These are phyloP conservation scores for Aurelia aurita complex sp. Pacific DNA, from an alignment of 30 jellyfish, hydroid and myxozoan species.

Conservation along the genomic window DNA sequence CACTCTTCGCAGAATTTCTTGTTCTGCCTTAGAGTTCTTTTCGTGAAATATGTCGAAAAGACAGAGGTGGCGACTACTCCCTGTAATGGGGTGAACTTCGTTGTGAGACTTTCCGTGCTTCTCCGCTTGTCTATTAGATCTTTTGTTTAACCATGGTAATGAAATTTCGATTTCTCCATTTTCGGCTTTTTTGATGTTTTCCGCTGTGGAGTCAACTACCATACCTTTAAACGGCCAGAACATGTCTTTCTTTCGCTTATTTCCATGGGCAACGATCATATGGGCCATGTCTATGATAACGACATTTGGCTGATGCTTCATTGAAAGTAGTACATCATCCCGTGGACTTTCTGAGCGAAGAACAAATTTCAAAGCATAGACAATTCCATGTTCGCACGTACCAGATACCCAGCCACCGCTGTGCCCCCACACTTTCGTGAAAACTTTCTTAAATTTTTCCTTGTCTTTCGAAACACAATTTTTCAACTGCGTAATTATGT, in stretches of 20 bases:
- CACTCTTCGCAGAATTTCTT: conserved; percentile 20
- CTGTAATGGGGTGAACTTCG: conserved; percentile 6
- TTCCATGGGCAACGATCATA: conserved; percentile 27
- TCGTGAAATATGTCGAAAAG: conserved; percentile 31
- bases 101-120: too few species aligned
- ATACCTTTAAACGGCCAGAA: conserved; percentile 34
- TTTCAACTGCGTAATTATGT: conserved; percentile 29
- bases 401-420: conserved; percentile 57
- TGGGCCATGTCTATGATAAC: conserved; percentile 52
- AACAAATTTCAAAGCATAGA: conserved; percentile 40
- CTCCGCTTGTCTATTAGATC: too few species aligned
- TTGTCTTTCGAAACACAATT: neutral
- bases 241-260: neutral
- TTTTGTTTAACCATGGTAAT: conserved; percentile 16
- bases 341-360: conserved; percentile 58
- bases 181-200: conserved; percentile 21
- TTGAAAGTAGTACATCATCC: conserved; percentile 27
- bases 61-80: conserved; percentile 6
- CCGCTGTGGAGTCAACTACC: conserved; percentile 23
- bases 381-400: conserved; percentile 48
- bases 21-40: conserved; percentile 11
- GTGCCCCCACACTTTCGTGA: conserved; percentile 30
- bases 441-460: conserved; percentile 23
- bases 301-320: conserved; percentile 41
- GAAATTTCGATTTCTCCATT: conserved; percentile 9